Base-by-base conservation (phyloP, 2,888 invertebrate species). In the Hypomecis punctinalis region DNA sequence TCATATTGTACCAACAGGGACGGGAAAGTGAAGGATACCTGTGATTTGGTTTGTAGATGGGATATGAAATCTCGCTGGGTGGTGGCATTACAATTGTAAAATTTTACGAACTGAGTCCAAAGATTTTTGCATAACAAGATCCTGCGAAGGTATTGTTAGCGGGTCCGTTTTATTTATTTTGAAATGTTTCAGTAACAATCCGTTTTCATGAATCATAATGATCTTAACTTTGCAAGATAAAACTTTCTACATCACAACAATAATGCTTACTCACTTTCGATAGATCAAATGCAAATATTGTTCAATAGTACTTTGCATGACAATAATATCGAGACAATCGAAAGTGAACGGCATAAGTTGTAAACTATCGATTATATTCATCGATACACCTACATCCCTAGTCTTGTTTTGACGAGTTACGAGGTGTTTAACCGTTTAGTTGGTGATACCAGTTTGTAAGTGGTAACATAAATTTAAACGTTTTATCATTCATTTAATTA, bases 21-120 rank as follows among this genome's bases (percentile, higher is more conserved):
- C 60, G 64, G 61, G 71, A 69, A 70, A 77, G 77, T 78, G 82
- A 82, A 81, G 82, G 84, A 81, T 80, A 82, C 71, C 80, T 77
- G 75, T 81, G 80, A 84, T 85, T 85, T 84, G 80, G 79, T 83
- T 81, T 84, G 82, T 80, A 82, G 81, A 83, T 83, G 80, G 73
- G 77, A 78, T 78, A 77, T 77, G 72, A 61, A 69, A 63, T 66
- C 74, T 75, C 73, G 54, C 36, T 60, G 60, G 59, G 55, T 78
- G 67, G 67, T 62, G 61, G 53, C 43, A 69, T 69, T 57, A 63
- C 66, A 71, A 70, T 72, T 68, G 68, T 67, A 66, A 60, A 67
- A 65, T 48, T 11, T 23, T 7, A 10, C 23, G 51, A 49, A 49
- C 47, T 48, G 47, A 51, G 47, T 56, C 39, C 56, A 56, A 36